These are phyloP conservation scores for Iphiclides podalirius DNA, from an alignment of 2,888 invertebrate genomes.

Conservation along the genomic window DNA sequence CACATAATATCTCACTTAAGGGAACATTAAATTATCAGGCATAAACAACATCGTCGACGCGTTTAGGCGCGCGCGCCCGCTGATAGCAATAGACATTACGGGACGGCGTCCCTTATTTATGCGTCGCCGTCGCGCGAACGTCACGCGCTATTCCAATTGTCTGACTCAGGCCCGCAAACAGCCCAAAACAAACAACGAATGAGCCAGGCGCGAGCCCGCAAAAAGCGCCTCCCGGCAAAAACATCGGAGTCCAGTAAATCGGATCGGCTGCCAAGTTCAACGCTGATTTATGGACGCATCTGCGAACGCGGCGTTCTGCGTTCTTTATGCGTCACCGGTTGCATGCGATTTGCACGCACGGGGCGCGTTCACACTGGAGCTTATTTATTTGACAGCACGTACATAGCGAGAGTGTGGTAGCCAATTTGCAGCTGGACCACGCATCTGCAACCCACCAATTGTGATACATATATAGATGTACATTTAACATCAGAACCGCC, in stretches of 20 bases:
- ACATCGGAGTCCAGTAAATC: conserved; percentile 30
- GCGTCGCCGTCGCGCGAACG: neutral
- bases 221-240: conserved; percentile 29
- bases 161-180: conserved; percentile 22
- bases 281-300: conserved; percentile 54
- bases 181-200: no score
- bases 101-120: neutral
- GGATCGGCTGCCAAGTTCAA: conserved; percentile 52
- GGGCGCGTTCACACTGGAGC: conserved; percentile 25
- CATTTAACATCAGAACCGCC: no score
- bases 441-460: no score
- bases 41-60: conserved; percentile 1
- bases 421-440: no score
- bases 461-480: no score
- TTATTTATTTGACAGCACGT: no score
- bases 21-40: neutral
- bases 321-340: conserved; percentile 52
- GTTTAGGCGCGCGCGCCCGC: neutral
- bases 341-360: conserved; percentile 32
- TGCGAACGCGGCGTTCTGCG: conserved; percentile 35
- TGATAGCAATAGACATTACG: conserved; percentile 5
- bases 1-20: conserved; percentile 1
- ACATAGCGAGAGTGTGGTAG: no score
- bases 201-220: conserved; percentile 13
- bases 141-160: conserved; percentile 17